Evolutionary conservation across 2,888 invertebrate species (phyloP), one percentile per base, ranked within the genome.

Genomic region (Pinctada fucata): DNA sequence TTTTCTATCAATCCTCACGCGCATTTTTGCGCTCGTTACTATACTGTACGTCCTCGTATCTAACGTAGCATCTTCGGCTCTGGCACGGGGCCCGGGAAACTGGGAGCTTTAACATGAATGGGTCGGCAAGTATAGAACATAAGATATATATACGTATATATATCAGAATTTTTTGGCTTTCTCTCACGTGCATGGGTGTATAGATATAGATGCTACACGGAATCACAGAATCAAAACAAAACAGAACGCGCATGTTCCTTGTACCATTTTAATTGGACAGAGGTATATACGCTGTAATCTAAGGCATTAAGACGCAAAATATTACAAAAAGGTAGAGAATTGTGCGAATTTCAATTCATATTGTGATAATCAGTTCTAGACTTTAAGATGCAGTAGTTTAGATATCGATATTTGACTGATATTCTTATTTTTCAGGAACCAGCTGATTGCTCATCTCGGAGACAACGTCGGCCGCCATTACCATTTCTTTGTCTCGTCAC

Each of bases 151-250:
- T 13, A 58, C 13, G 6, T 58, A 13, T 58, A 58, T 58, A 58
- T 13, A 58, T 58, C 58, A 13, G 8, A 58, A 58, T 58, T 58
- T 13, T 13, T 13, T 10, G 58, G 13, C 13, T 13, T 58, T 10
- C 58, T 58, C 58, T 58, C 58, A 58, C 58, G 58, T 58, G 58
- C 58, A 58, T 58, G 58, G 58, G 13, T 31, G 31, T 58, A 58
- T 58, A 58, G 58, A 58, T 58, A 58, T 13, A 58, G 58, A 58
- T 58, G 13, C 6, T 10, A 58, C 58, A 58, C 58, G 13, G 13
- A 58, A 13, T 58, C 58, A 13, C 58, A 58, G 58, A 58, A 58
- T 58, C 58, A 58, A 58, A 58, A 58, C 58, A 58, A 58, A 58
- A 58, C 58, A 31, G 58, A 58, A 58, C 58, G 58, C 58, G 58